Percentiles rank a stretch among this genome's conserved stretches.
Conservation (phyloP, 2,113 vertebrate genomes). For the Parus major region DNA sequence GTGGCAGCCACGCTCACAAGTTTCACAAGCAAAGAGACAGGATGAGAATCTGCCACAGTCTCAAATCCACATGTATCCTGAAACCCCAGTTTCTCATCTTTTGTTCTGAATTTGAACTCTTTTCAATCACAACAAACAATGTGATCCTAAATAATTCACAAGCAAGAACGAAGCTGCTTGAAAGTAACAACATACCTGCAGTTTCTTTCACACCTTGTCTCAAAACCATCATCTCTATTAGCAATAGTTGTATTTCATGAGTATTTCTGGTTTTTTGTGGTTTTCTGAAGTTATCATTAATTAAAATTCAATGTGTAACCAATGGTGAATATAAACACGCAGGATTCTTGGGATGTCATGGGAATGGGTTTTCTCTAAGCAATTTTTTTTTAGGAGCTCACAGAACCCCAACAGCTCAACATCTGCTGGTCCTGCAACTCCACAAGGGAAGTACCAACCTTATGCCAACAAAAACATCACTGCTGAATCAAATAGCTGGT, state of each 20-base stretch:
- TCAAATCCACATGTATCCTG: background rate
- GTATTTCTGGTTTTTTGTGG: background rate
- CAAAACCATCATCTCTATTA: background rate
- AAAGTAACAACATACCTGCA: background rate
- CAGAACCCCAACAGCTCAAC: constrained; percentile 4
- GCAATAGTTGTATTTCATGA: accelerated
- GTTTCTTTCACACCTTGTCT: background rate
- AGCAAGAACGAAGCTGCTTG: background rate
- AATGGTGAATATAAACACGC: background rate
- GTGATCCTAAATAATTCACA: background rate
- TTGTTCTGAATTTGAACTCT: background rate
- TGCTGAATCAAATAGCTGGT: background rate
- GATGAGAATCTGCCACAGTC: background rate
- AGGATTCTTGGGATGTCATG: background rate
- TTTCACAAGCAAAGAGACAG: background rate
- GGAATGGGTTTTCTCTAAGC: background rate
- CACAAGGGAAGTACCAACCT: background rate
- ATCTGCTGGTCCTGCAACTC: background rate
- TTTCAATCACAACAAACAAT: background rate
- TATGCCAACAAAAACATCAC: constrained; percentile 7
- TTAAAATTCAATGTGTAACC: background rate
- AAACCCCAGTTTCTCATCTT: background rate
- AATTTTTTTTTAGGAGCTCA: background rate
- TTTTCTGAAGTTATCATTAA: background rate
- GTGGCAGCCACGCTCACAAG: accelerated